Base-by-base conservation (phyloP, 2,888 invertebrate species). In the Parochlus steinenii region DNA sequence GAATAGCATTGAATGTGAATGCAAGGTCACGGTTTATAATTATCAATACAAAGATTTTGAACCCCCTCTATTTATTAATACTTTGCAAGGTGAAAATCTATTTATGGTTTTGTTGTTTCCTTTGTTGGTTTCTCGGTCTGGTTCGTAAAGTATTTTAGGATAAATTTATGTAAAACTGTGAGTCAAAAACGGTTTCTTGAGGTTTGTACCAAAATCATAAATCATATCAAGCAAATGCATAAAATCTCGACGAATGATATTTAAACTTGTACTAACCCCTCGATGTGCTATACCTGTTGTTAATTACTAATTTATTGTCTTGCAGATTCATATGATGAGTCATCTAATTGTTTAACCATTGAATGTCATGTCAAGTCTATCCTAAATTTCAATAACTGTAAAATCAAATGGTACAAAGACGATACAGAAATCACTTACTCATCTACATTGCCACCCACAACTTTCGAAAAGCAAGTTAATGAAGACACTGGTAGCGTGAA, bases 351-450 rank as follows among this genome's bases (percentile, higher is more conserved):
- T 27, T 22, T 34, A 28, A 28, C 28, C 20, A 34, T 34, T 28
- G 34, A 34, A 15, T 34, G 34, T 17, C 27, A 34, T 20, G 23
- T 34, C 8, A 34, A 34, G n/a, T 10, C 27, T n/a, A 22, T 28
- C 27, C 22, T 34, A 22, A 22, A 34, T 23, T 34, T 34, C 18
- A 17, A 8, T 3, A 34, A 20, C 15, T 28, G 28, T 27, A 27
- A 26, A 26, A 20, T 34, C 27, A 34, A 34, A 14, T 34, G 34
- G 34, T 34, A 34, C 12, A 34, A 34, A 17, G 34, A 34, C 22
- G 34, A 34, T 22, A n/a, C 22, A 17, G 34, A 34, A 27, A 34
- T 34, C 11, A 27, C 28, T 15, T n/a, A 18, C 8, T 34, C 34
- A 7, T 34, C 12, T 16, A 10, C 28, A 12, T 6, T 22, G n/a